Evolutionary conservation across 2,797 vertebrate species (phyloP), one percentile per base, ranked within the genome.

Genomic region (Pangasius djambal): DNA sequence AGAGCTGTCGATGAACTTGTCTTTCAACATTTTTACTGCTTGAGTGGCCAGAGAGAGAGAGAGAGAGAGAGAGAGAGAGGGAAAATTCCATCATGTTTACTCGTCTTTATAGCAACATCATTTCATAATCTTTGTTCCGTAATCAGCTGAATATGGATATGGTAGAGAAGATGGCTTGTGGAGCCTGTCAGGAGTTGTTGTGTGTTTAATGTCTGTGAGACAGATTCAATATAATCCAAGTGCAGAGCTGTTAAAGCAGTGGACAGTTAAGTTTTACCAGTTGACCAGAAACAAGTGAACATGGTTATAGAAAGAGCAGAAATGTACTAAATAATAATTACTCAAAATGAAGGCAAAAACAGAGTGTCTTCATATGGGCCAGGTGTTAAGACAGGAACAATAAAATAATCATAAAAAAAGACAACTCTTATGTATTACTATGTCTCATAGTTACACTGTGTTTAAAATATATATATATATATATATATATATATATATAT

Each of bases 11-110:
- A 13, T 65, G 13, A 90, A 86, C 89, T 67, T 83, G 89, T 59
- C 82, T n/a, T 87, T 88, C 89, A 82, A 55, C 89, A 88, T 90
- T 90, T 85, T 86, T 90, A 6, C 34, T 72, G 50, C 50, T 81
- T 86, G 25, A 78, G 61, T 74, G 74, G 44, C 3, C 0, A 34
- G 37, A 83, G 72, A 44, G 52, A 31, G 10, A 31, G 28, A 15
- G 18, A 20, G 10, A 31, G 15, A 34, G 37, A 83, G 72, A 44
- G 52, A 31, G 4, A 31, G 15, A 15, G 15, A 77, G 75, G 34
- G 18, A 34, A 22, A 31, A 83, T 63, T 44, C 13, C 37, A n/a
- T 63, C 18, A 57, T 50, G 44, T 77, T 75, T 55, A 18, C 50
- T 31, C 8, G 12, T 3, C 16, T 55, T 25, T 34, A 13, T n/a